Evolutionary conservation across 2,888 invertebrate genomes (phyloP), one percentile per base, ranked within the genome.

Genomic region (Agonopterix alstromeriana): DNA sequence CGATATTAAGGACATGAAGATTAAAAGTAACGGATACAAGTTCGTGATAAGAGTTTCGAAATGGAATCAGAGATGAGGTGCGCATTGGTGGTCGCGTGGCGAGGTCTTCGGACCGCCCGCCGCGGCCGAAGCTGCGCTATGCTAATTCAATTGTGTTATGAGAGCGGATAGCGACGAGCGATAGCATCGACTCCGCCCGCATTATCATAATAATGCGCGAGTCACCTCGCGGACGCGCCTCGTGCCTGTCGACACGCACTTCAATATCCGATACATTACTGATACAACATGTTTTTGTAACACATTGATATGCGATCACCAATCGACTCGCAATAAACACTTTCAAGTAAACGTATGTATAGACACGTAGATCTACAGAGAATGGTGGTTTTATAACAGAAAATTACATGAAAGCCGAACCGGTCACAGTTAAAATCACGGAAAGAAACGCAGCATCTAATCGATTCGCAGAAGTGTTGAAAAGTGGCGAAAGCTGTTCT

Each of bases 191-290:
- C 74, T 69, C 77, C 75, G 73, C 76, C 79, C 69, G 80, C 73
- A 88, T 88, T 87, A 88, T 82, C 87, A 88, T 87, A 87, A 85
- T 84, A 85, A 81, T 76, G 73, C 74, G 77, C 84, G 81, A 87
- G 84, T 87, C 86, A 87, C 85, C 72, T 62, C 73, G 61, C 61
- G 63, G 66, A 70, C 65, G 61, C 50, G 42, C 42, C 63, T 63
- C 60, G 56, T 49, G 61, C 65, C 60, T 73, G 77, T 80, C 82
- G 78, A 76, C 79, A 76, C 74, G 61, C 52, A 52, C 50, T 54
- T 53, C 57, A 48, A 65, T 63, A 65, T 63, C 58, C 62, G 59
- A 64, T 67, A 64, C 60, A 62, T 52, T 56, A 56, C 52, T 58
- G 62, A 66, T 61, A 63, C 57, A 46, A 45, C 53, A 49, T 14